phyloP scores from a whole-genome alignment of 2,113 vertebrate species.

The Zosterops borbonicus region DNA sequence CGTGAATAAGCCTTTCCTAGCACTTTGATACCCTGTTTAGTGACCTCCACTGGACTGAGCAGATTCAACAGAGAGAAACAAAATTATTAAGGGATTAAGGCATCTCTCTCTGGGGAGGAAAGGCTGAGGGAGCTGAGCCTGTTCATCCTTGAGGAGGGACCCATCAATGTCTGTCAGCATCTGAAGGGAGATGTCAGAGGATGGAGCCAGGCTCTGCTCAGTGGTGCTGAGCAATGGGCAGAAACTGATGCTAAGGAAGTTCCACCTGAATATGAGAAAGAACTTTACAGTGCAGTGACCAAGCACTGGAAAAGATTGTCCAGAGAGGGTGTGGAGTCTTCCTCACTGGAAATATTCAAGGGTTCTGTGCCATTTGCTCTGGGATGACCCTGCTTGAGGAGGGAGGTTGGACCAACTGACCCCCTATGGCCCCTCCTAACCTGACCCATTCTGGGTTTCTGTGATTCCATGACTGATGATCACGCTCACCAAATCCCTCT shows the following conservation, averaged over 20 bases:
- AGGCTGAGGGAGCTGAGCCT: neutral
- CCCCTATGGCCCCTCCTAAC: neutral
- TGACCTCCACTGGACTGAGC: neutral
- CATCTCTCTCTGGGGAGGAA: too few relatives aligned
- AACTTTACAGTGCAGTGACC: neutral
- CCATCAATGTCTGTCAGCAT: accelerated
- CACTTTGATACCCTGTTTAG: neutral
- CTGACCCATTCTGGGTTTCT: neutral
- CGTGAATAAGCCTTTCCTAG: neutral
- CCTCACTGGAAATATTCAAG: neutral
- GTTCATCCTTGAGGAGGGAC: neutral
- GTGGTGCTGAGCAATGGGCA: neutral
- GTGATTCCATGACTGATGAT: neutral
- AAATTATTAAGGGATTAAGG: too few relatives aligned
- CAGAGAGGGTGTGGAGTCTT: neutral
- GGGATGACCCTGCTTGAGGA: neutral
- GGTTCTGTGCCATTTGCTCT: neutral
- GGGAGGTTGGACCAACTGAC: neutral
- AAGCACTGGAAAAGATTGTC: neutral
- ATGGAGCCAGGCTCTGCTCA: neutral
- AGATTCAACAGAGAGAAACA: neutral
- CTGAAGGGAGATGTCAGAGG: neutral
- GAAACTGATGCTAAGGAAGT: neutral
- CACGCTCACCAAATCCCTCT: neutral
- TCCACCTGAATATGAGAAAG: neutral